Conservation (phyloP, 2,888 invertebrate genomes). For the Melanophora roralis region DNA sequence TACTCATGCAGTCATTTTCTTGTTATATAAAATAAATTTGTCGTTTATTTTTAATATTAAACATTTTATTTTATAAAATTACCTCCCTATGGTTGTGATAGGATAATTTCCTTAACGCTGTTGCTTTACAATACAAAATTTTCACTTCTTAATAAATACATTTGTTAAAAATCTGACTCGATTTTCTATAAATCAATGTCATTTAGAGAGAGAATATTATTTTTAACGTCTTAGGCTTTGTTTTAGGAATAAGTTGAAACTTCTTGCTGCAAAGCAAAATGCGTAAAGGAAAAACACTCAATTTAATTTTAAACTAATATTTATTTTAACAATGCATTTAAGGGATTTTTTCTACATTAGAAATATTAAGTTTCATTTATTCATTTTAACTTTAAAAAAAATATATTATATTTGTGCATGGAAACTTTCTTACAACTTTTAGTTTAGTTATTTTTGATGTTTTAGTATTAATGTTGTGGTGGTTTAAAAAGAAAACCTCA, state of each 20-base stretch:
- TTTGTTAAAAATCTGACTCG: too few species aligned
- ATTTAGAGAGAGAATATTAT: too few species aligned
- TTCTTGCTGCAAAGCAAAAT: too few species aligned
- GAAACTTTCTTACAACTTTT: background rate
- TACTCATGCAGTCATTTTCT: background rate
- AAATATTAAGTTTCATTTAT: background rate
- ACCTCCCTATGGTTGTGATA: conserved; percentile 13
- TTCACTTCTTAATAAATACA: too few species aligned
- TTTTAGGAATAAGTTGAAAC: too few species aligned
- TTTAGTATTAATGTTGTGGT: background rate
- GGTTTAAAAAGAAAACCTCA: too few species aligned
- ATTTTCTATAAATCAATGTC: too few species aligned
- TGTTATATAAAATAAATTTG: background rate
- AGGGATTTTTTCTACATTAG: conserved; percentile 17
- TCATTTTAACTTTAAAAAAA: too few species aligned
- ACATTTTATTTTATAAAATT: background rate
- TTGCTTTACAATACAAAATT: too few species aligned
- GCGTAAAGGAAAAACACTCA: too few species aligned
- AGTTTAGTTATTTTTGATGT: background rate
- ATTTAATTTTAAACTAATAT: background rate
- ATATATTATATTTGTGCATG: background rate
- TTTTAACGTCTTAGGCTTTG: too few species aligned
- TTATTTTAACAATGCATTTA: conserved; percentile 34
- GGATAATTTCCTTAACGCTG: too few species aligned
- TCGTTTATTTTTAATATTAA: background rate